Percentiles rank a stretch among this genome's conserved stretches.
Evolutionary conservation across 2,113 vertebrate species (phyloP).

Genomic region (Rissa tridactyla): DNA sequence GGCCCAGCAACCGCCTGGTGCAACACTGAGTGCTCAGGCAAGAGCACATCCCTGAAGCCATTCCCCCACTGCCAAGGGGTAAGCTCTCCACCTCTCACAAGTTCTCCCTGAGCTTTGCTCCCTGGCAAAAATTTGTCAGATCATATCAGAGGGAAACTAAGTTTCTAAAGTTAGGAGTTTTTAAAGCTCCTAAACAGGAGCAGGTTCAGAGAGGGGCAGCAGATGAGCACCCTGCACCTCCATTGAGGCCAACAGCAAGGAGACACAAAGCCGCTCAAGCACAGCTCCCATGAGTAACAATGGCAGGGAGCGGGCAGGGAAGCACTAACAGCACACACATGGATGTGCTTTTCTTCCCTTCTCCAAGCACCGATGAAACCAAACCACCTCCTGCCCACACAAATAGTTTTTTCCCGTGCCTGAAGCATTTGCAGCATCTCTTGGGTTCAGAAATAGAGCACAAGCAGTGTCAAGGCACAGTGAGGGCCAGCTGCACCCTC

Average conservation of each 20-base stretch:
- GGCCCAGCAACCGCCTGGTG: not conserved
- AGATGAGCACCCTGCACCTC: not conserved
- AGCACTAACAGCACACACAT: accelerated
- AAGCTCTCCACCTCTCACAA: not conserved
- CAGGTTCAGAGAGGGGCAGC: not conserved
- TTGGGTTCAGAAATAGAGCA: not conserved
- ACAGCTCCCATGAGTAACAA: not conserved
- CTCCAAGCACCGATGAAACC: not conserved
- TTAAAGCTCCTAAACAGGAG: not conserved
- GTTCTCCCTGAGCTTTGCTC: not conserved
- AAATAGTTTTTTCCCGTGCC: not conserved
- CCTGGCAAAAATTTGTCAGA: not conserved
- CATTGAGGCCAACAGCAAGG: accelerated
- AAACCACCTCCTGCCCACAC: not conserved
- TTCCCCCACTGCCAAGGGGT: accelerated
- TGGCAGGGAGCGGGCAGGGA: not conserved
- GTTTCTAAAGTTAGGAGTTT: not conserved
- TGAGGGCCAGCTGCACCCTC: not conserved
- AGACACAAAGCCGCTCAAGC: accelerated
- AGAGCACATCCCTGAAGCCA: not conserved
- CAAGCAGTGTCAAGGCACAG: not conserved
- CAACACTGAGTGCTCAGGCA: not conserved
- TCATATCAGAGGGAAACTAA: not conserved
- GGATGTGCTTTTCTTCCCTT: not conserved
- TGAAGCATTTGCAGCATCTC: not conserved